A percentile compares a stretch with the other conserved stretches of the same genome.
These are phyloP conservation scores for Xiphophorus birchmanni DNA, from an alignment of 2,797 vertebrate genomes.

Conservation along the genomic window DNA sequence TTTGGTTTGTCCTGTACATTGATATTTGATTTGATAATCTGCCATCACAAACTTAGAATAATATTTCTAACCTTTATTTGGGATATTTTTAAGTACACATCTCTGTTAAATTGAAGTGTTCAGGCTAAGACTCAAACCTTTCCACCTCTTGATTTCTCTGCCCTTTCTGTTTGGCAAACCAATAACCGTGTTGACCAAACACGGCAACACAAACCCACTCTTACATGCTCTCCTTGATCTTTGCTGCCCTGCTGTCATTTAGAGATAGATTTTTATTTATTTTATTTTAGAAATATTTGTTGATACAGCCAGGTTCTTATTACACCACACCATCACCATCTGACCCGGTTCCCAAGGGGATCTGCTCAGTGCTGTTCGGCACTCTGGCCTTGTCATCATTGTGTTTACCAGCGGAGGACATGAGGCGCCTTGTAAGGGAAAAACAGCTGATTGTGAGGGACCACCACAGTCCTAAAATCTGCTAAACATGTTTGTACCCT, in stretches of 20 bases:
- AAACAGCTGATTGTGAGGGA: conserved; percentile 47
- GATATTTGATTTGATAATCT: neutral
- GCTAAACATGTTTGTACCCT: conserved; percentile 52
- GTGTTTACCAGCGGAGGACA: conserved; percentile 24
- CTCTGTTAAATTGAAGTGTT: neutral
- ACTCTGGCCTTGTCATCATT: conserved; percentile 14
- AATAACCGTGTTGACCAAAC: conserved; percentile 18
- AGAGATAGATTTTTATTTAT: neutral
- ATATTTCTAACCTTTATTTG: neutral
- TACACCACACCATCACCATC: neutral
- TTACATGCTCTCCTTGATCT: neutral
- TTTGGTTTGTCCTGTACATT: neutral
- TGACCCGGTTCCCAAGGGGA: conserved; percentile 30
- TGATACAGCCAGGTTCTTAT: neutral
- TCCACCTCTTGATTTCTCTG: neutral
- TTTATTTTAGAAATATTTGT: conserved; percentile 24
- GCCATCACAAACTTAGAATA: neutral
- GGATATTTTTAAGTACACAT: neutral
- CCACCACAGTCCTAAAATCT: conserved; percentile 51
- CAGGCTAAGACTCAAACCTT: neutral
- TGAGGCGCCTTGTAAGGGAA: conserved; percentile 21
- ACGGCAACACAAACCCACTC: conserved; percentile 5
- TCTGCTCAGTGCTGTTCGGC: neutral
- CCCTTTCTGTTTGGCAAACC: conserved; percentile 20
- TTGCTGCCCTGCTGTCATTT: conserved; percentile 24